A percentile compares a stretch with the other conserved stretches of the same genome.
These are phyloP conservation scores for Dryadula phaetusa DNA, from an alignment of 2,888 invertebrate species.

Conservation along the genomic window DNA sequence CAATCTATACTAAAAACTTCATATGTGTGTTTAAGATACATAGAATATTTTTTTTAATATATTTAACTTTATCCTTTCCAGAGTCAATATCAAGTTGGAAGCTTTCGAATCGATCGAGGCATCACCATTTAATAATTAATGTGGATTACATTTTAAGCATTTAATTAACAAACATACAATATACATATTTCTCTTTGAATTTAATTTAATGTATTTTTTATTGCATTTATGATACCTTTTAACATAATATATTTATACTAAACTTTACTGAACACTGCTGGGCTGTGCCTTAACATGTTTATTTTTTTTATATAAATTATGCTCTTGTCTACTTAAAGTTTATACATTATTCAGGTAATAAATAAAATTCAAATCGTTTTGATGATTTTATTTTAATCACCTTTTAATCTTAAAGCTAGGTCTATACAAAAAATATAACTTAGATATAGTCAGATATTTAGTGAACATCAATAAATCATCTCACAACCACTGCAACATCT, in stretches of 20 bases:
- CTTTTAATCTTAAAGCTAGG: slow-evolving; percentile 75
- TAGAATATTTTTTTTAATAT: neutral
- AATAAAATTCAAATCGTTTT: slow-evolving; percentile 54
- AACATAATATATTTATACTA: slow-evolving; percentile 19
- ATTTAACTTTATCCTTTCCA: slow-evolving; percentile 65
- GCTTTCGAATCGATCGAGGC: slow-evolving; percentile 86
- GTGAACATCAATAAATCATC: slow-evolving; percentile 83
- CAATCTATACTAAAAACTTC: too few relatives aligned
- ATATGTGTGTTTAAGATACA: too few relatives aligned
- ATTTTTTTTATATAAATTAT: neutral
- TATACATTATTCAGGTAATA: slow-evolving; percentile 26
- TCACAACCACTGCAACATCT: slow-evolving; percentile 83
- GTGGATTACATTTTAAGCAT: slow-evolving; percentile 45
- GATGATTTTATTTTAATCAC: slow-evolving; percentile 79
- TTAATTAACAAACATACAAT: slow-evolving; percentile 21
- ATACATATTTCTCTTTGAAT: slow-evolving; percentile 35
- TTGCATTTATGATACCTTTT: slow-evolving; percentile 12
- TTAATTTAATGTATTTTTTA: slow-evolving; percentile 36
- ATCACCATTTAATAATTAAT: slow-evolving; percentile 85
- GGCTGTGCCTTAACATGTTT: slow-evolving; percentile 61
- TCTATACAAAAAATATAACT: slow-evolving; percentile 84
- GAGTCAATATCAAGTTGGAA: slow-evolving; percentile 83
- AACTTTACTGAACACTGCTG: slow-evolving; percentile 52
- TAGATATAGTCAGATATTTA: slow-evolving; percentile 82
- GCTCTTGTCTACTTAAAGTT: neutral